A percentile compares a stretch with the other conserved stretches of the same genome.
phyloP scores from a whole-genome alignment of 2,113 vertebrate species.

The Psephotus haematonotus region DNA sequence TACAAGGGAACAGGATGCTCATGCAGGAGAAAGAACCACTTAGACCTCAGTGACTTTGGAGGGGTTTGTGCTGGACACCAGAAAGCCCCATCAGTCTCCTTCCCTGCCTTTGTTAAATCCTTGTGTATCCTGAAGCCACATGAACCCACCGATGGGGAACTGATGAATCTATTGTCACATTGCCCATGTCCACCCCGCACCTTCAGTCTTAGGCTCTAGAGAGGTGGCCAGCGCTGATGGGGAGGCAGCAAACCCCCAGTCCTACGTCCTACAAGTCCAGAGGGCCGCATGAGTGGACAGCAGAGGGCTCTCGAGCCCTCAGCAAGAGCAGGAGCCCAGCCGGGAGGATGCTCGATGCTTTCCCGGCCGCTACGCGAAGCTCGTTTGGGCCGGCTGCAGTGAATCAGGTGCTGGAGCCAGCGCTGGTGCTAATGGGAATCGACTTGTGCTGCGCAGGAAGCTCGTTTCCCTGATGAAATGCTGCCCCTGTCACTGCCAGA shows the following conservation, averaged over 20 bases:
- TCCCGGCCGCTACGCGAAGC: not conserved
- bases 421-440: not conserved
- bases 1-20: rapidly evolving
- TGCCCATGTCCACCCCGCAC: rapidly evolving
- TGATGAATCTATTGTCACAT: not conserved
- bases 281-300: not conserved
- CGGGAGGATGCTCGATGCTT: not conserved
- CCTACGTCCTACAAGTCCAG: rapidly evolving
- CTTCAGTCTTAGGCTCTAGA: not conserved
- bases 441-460: not conserved
- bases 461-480: not conserved
- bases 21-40: not conserved
- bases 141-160: not conserved
- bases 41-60: not conserved
- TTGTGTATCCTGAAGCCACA: not conserved
- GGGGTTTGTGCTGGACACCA: not conserved
- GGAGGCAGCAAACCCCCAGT: too few species aligned
- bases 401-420: not conserved
- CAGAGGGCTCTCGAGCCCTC: conserved; percentile 1
- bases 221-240: not conserved
- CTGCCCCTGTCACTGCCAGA: not conserved
- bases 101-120: too few species aligned
- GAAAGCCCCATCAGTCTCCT: not conserved
- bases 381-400: not conserved
- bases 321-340: not conserved